phyloP scores from a whole-genome alignment of 1,140 invertebrate genomes.

The Drosophila willistoni region DNA sequence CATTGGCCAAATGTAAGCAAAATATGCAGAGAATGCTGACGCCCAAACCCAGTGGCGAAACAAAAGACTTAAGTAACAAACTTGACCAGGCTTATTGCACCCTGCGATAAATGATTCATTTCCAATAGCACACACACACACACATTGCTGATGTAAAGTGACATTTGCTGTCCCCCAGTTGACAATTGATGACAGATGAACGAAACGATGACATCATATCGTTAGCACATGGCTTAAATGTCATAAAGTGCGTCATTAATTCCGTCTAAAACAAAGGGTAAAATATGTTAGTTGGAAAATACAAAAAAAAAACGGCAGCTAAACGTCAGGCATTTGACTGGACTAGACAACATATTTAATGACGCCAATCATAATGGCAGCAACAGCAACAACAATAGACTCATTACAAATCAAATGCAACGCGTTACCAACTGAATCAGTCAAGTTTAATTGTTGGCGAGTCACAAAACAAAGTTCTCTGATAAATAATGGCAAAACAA shows the following conservation, averaged over 20 bases:
- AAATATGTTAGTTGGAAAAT: conserved; percentile 50
- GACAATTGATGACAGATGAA: conserved; percentile 25
- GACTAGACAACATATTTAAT: conserved; percentile 77
- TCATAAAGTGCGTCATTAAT: conserved; percentile 74
- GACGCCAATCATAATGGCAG: conserved; percentile 53
- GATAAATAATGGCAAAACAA: conserved; percentile 69
- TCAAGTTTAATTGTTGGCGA: conserved; percentile 69
- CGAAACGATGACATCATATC: conserved; percentile 48
- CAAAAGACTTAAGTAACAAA: conserved; percentile 77
- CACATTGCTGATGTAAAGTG: not conserved
- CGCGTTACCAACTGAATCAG: conserved; percentile 76
- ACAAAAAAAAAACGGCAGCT: conserved; percentile 34
- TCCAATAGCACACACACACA: conserved; percentile 40
- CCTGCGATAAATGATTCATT: not conserved
- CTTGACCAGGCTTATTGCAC: conserved; percentile 15
- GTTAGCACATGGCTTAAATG: conserved; percentile 45
- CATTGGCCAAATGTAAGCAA: conserved; percentile 62
- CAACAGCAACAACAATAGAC: conserved; percentile 28
- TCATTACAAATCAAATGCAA: conserved; percentile 80
- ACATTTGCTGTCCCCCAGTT: conserved; percentile 40
- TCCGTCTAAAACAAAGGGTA: conserved; percentile 62
- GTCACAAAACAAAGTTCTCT: conserved; percentile 54
- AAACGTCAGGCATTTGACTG: conserved; percentile 49
- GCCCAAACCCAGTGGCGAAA: conserved; percentile 54
- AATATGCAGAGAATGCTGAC: conserved; percentile 62